phyloP scores from a whole-genome alignment of 2,888 invertebrate species.

The Lasioglossum zephyrum region DNA sequence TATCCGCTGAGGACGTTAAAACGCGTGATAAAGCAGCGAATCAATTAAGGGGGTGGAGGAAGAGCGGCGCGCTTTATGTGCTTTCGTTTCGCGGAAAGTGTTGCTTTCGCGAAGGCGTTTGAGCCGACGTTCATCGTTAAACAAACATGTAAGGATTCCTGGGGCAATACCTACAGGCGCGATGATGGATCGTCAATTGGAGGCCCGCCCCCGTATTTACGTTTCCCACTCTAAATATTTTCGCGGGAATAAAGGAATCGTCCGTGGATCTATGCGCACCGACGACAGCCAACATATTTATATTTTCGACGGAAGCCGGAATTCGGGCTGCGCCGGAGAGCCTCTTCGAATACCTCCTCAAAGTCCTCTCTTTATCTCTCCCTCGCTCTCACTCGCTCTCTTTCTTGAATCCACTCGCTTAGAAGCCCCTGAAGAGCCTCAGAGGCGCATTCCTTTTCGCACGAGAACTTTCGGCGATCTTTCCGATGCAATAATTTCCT shows the following conservation, averaged over 20 bases:
- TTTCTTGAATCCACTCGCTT: not conserved
- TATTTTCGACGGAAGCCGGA: conserved; percentile 17
- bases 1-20: not conserved
- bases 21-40: not conserved
- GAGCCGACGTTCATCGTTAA: conserved; percentile 58
- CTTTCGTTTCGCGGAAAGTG: conserved; percentile 63
- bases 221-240: conserved; percentile 43
- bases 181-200: conserved; percentile 50
- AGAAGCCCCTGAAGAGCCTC: conserved; percentile 22
- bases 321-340: conserved; percentile 31
- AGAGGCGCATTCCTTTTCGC: conserved; percentile 38
- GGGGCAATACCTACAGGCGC: conserved; percentile 45
- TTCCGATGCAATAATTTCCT: not conserved
- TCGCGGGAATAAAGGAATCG: conserved; percentile 34
- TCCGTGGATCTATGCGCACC: conserved; percentile 15
- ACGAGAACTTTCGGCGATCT: not conserved
- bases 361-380: not conserved
- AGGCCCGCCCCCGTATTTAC: conserved; percentile 25
- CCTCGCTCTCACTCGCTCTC: not conserved
- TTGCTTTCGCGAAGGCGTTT: conserved; percentile 59
- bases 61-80: conserved; percentile 47
- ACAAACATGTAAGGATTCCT: conserved; percentile 60
- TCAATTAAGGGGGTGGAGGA: not conserved
- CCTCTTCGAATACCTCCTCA: conserved; percentile 44
- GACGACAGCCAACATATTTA: conserved; percentile 22